A percentile compares a stretch with the other conserved stretches of the same genome.
Evolutionary conservation across 2,888 invertebrate genomes (phyloP).

Genomic region (Phymatocera aterrima): DNA sequence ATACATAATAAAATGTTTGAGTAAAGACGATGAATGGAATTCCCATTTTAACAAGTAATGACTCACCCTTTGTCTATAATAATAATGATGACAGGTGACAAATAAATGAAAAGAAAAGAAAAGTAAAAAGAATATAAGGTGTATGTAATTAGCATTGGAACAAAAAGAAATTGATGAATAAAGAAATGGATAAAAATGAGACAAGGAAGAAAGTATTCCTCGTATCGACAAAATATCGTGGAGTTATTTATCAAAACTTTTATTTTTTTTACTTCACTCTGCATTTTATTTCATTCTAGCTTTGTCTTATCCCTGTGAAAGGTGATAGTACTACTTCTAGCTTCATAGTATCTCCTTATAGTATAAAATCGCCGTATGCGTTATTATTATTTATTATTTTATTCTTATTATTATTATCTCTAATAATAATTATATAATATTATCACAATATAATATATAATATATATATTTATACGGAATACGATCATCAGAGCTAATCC

Average conservation of each 20-base stretch:
- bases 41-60: slow-evolving; percentile 65
- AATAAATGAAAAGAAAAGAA: neutral
- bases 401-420: slow-evolving; percentile 52
- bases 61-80: slow-evolving; percentile 56
- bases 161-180: slow-evolving; percentile 52
- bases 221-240: slow-evolving; percentile 1
- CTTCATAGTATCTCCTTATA: slow-evolving; percentile 45
- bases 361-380: slow-evolving; percentile 51
- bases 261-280: slow-evolving; percentile 9
- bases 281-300: slow-evolving; percentile 41
- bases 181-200: slow-evolving; percentile 46
- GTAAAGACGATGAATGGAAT: slow-evolving; percentile 55
- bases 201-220: slow-evolving; percentile 21
- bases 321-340: no score
- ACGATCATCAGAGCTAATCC: slow-evolving; percentile 58
- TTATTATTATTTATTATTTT: slow-evolving; percentile 21
- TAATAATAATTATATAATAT: slow-evolving; percentile 61
- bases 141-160: slow-evolving; percentile 59
- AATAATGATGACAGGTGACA: neutral
- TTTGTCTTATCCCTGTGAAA: slow-evolving; percentile 49
- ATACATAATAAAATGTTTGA: slow-evolving; percentile 28
- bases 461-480: slow-evolving; percentile 69
- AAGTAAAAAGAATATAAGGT: slow-evolving; percentile 39
- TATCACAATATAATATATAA: slow-evolving; percentile 72
- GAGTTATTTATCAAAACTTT: slow-evolving; percentile 20